Evolutionary conservation across 64 coral and sea anemone species (phyloP).

Genomic region (Pocillopora verrucosa): DNA sequence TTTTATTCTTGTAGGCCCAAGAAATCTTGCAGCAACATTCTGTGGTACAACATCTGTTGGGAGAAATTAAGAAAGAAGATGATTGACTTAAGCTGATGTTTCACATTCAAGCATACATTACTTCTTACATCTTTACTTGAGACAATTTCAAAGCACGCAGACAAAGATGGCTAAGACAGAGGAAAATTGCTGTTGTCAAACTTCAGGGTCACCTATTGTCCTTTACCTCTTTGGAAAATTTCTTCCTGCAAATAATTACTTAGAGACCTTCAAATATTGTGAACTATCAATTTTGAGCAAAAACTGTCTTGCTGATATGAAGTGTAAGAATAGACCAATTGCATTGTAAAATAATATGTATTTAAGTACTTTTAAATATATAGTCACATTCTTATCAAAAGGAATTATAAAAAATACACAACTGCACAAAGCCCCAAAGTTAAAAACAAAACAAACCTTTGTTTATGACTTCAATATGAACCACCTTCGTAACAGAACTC

Average conservation of each 20-base stretch:
- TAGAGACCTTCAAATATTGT: too few relatives aligned
- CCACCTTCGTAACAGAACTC: background rate
- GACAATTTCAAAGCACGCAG: too few relatives aligned
- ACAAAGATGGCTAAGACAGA: too few relatives aligned
- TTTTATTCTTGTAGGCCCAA: background rate
- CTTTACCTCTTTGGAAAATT: too few relatives aligned
- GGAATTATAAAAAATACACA: too few relatives aligned
- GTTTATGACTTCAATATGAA: background rate
- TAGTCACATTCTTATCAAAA: background rate
- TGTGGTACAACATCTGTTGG: constrained; percentile 8
- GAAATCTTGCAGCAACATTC: background rate
- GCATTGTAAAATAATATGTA: too few relatives aligned
- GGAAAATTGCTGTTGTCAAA: background rate
- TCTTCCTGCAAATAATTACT: too few relatives aligned
- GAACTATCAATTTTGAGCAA: too few relatives aligned
- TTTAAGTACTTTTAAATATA: too few relatives aligned
- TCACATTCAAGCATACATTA: background rate
- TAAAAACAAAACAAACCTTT: constrained; percentile 6
- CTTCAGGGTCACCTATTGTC: background rate
- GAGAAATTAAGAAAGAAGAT: background rate
- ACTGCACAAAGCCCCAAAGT: too few relatives aligned
- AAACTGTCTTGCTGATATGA: background rate
- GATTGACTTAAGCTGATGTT: background rate
- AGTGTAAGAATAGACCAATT: background rate
- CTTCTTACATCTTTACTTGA: too few relatives aligned